Evolutionary conservation across 1,140 invertebrate species (phyloP), one percentile per base, ranked within the genome.

Genomic region (Cherax quadricarinatus): DNA sequence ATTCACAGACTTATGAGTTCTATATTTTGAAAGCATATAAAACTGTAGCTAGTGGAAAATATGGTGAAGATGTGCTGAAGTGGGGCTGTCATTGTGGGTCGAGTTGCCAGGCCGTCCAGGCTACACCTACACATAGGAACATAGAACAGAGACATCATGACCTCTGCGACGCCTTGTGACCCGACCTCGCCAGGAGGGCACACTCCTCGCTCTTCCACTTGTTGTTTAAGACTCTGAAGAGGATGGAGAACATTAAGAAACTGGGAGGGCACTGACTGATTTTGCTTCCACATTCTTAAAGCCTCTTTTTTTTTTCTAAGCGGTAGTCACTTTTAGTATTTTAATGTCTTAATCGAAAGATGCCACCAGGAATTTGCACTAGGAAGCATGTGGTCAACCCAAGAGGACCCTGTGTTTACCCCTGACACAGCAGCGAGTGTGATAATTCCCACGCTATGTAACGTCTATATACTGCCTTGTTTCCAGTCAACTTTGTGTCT

Each of bases 61-160:
- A 66, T 18, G 62, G 12, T 14, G 18, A 16, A 66, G 62, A 18
- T 66, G 62, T 1, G 62, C 18, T 5, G 70, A 24, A 21, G 12
- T 24, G 21, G 70, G 70, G 12, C 21, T 30, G 14, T n/a, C 70
- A 75, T 81, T 12, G 4, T 81, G 51, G 78, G 7, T 75, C 53
- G 53, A 12, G 51, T 49, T 88, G 73, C 75, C 79, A 24, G 57
- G 75, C 53, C 86, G 48, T 78, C 86, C 30, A 80, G 75, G 53
- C 86, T 88, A 88, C 78, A 88, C 53, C 73, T 88, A 79, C 48
- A 88, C 86, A 88, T 88, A 88, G 86, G 86, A 88, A 88, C 86
- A 88, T 88, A 81, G 75, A 88, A 88, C 86, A 88, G 75, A 79
- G 75, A 80, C 86, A 48, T 79, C 21, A 75, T 75, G 49, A 24